Base-by-base conservation (phyloP, 2,888 invertebrate genomes). In the Ichneumoninae sp. region DNA sequence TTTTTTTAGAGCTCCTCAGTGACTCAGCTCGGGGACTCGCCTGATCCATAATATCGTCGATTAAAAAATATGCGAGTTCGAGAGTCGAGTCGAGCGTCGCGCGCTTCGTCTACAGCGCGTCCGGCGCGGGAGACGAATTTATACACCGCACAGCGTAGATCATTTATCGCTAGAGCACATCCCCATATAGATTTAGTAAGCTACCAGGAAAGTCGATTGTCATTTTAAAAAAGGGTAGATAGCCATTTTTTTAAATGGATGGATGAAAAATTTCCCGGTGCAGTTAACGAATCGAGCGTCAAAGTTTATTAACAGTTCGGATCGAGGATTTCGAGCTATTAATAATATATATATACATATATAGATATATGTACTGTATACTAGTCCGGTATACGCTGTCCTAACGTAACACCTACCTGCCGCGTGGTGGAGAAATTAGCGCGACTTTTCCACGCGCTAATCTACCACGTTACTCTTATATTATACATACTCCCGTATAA, bases 361-460 rank as follows among this genome's bases (percentile, higher is more conserved):
- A 22, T 36, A 68, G 50, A n/a, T 66, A 71, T 83, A 66, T 80
- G 52, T 81, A 88, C 74, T 89, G 91, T 91, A 92, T 90, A 91
- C 92, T 92, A 92, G 92, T 92, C 92, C 90, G 92, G 92, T 92
- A 92, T 92, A 92, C 92, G 89, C 91, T 91, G 89, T 91, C 91
- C 91, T 92, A 91, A 88, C 87, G 89, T 77, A 85, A 83, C 86
- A 79, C 66, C 71, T 81, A 87, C 80, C 82, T 76, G 80, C 76
- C 81, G 81, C 57, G 78, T 50, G 50, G 69, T 30, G 52, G 47
- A n/a, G 3, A 44, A 16, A 19, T 63, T 66, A 52, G 73, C 44
- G 69, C 36, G 16, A 63, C 30, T 63, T n/a, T 63, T 63, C 81
- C 26, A 50, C 63, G 13, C 70, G 47, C 57, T 3, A 44, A 40